Evolutionary conservation across 1,140 invertebrate genomes (phyloP).

Genomic region (Sitobion miscanthi): DNA sequence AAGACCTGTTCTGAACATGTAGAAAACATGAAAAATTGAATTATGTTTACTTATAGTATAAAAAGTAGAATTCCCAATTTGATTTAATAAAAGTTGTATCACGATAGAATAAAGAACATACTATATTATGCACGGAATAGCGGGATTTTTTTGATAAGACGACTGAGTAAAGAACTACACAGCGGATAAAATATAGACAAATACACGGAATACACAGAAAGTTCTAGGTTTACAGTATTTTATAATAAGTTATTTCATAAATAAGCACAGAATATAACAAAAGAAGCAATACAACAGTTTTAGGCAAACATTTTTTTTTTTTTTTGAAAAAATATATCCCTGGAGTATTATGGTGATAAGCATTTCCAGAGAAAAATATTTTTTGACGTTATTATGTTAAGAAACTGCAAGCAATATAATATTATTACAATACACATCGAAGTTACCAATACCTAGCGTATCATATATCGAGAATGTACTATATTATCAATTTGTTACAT

Average conservation of each 20-base stretch:
- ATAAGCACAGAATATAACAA: background rate
- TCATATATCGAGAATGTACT: background rate
- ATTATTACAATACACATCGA: background rate
- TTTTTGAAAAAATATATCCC: background rate
- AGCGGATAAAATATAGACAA: background rate
- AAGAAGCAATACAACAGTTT: background rate
- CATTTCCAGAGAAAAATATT: background rate
- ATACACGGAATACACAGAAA: background rate
- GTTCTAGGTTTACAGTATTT: background rate
- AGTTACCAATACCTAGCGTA: background rate
- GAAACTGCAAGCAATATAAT: background rate
- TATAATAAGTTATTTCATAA: background rate
- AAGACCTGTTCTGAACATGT: no score
- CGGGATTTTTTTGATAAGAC: background rate
- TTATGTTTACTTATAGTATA: background rate
- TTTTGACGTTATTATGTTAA: background rate
- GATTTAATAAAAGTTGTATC: background rate
- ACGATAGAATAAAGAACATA: background rate
- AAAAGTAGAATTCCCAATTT: background rate
- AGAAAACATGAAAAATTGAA: no score
- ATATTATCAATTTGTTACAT: background rate
- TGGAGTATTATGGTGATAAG: constrained; percentile 1
- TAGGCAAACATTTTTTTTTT: background rate
- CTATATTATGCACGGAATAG: background rate
- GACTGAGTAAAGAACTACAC: background rate